Percentiles rank a stretch among this genome's conserved stretches.
phyloP scores from a whole-genome alignment of 2,797 vertebrate species.

The Centropyge bicolor region DNA sequence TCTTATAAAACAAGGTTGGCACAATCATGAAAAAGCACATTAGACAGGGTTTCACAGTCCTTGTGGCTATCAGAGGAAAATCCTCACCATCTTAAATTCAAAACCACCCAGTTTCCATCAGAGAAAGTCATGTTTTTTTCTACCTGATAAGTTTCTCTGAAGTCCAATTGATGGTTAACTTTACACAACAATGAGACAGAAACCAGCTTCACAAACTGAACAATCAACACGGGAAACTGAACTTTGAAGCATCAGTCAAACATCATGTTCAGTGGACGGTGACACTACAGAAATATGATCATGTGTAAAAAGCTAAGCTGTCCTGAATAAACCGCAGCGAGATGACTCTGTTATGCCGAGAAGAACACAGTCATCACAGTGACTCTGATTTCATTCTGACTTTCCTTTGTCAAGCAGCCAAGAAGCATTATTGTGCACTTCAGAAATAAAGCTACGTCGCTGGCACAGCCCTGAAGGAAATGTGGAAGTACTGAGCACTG shows the following conservation, averaged over 20 bases:
- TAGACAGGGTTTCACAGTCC: neutral
- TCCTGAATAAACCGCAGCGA: neutral
- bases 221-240: neutral
- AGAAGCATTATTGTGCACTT: conserved; percentile 24
- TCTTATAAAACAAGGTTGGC: neutral
- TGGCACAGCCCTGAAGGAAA: conserved; percentile 39
- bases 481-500: conserved; percentile 27
- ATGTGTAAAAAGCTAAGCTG: neutral
- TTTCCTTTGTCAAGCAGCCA: conserved; percentile 37
- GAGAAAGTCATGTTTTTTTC: neutral
- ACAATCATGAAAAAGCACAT: neutral
- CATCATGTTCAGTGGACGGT: neutral
- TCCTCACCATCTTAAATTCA: neutral
- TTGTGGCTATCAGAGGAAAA: neutral
- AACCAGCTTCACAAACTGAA: neutral
- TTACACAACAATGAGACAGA: neutral
- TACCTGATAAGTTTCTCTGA: neutral
- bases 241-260: neutral
- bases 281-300: neutral
- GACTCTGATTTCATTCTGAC: conserved; percentile 21
- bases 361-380: conserved; percentile 17
- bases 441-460: conserved; percentile 31
- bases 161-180: neutral
- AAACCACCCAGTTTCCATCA: neutral
- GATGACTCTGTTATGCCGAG: neutral